Evolutionary conservation across 1,140 invertebrate species (phyloP).

Genomic region (Psilanteris sp.): DNA sequence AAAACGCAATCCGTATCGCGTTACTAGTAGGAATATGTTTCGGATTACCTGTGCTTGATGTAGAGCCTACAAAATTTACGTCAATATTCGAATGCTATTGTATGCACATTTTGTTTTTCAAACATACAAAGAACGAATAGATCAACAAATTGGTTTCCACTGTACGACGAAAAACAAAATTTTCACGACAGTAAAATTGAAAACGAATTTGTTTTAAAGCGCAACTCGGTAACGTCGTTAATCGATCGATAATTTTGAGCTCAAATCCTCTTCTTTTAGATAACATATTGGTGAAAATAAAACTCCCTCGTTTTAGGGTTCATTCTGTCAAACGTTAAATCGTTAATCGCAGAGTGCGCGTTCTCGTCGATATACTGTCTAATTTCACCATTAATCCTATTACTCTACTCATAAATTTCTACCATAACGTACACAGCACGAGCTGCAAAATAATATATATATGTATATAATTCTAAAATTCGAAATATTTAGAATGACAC

Average conservation of each 20-base stretch:
- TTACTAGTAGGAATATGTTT: conserved; percentile 33
- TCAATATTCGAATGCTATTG: conserved; percentile 13
- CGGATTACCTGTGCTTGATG: conserved; percentile 26
- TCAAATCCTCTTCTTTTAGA: conserved; percentile 48
- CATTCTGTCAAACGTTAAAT: conserved; percentile 45
- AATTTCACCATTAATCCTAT: conserved; percentile 71
- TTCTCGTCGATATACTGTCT: conserved; percentile 67
- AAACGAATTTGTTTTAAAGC: conserved; percentile 24
- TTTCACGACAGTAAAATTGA: conserved; percentile 32
- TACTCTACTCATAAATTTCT: conserved; percentile 65
- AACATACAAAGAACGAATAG: conserved; percentile 28
- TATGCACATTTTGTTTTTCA: conserved; percentile 27
- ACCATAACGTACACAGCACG: conserved; percentile 33
- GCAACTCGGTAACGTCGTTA: conserved; percentile 3
- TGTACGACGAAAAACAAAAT: conserved; percentile 34
- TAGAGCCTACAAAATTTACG: conserved; percentile 25
- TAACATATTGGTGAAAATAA: conserved; percentile 33
- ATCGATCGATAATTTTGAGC: conserved; percentile 38
- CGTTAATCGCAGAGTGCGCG: conserved; percentile 38
- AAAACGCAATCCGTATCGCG: conserved; percentile 5
- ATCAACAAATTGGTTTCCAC: conserved; percentile 48
- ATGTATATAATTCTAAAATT: too few relatives aligned
- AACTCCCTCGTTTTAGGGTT: conserved; percentile 23
- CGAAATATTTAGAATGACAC: conserved; percentile 58
- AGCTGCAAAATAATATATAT: conserved; percentile 65